Percentiles rank a stretch among this genome's conserved stretches.
Conservation (phyloP, 2,113 vertebrate species). For the Brachyhypopomus occidentalis region DNA sequence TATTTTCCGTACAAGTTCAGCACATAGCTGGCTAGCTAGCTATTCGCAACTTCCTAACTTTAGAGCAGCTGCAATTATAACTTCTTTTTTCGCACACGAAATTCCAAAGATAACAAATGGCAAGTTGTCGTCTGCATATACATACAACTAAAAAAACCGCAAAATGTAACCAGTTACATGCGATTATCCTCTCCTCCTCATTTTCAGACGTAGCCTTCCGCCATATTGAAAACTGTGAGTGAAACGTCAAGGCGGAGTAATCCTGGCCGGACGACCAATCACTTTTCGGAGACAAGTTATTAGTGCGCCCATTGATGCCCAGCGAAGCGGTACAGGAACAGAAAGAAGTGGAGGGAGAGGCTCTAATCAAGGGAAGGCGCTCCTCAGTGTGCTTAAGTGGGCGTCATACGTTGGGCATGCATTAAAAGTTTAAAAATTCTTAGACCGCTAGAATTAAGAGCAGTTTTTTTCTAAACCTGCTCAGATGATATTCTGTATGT, state of each 20-base stretch:
- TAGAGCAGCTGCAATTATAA: neutral
- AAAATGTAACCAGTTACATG: neutral
- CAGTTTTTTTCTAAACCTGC: too few relatives aligned
- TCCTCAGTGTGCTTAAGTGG: too few relatives aligned
- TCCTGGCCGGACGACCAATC: conserved; percentile 16
- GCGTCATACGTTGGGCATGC: too few relatives aligned
- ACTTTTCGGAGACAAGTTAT: neutral
- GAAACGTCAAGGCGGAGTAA: conserved; percentile 59
- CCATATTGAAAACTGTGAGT: conserved; percentile 77
- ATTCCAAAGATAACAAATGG: neutral
- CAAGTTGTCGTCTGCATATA: neutral
- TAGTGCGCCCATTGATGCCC: neutral
- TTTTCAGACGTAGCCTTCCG: conserved; percentile 65
- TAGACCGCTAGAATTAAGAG: too few relatives aligned
- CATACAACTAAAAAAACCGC: neutral
- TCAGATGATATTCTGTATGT: too few relatives aligned
- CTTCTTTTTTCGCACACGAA: neutral
- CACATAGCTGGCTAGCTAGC: conserved; percentile 44
- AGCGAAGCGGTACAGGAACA: neutral
- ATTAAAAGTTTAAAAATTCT: too few relatives aligned
- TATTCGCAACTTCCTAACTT: conserved; percentile 17
- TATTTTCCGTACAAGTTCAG: conserved; percentile 10
- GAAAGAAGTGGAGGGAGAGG: too few relatives aligned
- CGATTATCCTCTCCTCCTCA: conserved; percentile 63
- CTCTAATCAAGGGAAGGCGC: too few relatives aligned